Conservation (phyloP, 2,113 vertebrate genomes). For the Neogobius melanostomus region DNA sequence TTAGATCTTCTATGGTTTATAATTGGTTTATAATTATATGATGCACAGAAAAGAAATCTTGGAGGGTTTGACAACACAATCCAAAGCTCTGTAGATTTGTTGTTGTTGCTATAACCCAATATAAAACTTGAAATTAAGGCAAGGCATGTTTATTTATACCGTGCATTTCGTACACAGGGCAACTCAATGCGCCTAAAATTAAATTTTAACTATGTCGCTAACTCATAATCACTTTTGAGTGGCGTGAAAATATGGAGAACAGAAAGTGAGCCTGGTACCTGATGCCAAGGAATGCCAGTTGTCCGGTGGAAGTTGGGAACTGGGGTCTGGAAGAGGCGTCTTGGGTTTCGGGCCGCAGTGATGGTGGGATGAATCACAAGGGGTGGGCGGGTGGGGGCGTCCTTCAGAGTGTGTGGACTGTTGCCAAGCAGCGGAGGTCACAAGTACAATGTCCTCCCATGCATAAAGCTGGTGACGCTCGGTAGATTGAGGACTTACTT, state of each 20-base stretch:
- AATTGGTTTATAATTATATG: too few relatives aligned
- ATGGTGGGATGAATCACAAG: constrained; percentile 36
- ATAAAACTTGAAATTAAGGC: too few relatives aligned
- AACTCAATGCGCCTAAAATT: too few relatives aligned
- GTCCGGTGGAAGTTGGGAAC: constrained; percentile 12
- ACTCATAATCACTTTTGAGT: neutral
- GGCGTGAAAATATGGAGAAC: constrained; percentile 10
- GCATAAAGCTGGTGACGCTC: constrained; percentile 10
- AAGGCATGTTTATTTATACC: too few relatives aligned
- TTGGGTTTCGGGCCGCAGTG: constrained; percentile 48
- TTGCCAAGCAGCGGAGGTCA: constrained; percentile 15
- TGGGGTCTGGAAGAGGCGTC: constrained; percentile 16
- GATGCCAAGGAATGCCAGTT: constrained; percentile 26
- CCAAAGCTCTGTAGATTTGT: too few relatives aligned
- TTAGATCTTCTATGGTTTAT: too few relatives aligned
- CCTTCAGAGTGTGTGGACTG: constrained; percentile 1
- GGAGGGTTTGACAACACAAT: too few relatives aligned
- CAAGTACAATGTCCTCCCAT: constrained; percentile 4
- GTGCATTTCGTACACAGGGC: too few relatives aligned
- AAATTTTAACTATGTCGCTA: neutral
- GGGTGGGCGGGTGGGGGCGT: neutral
- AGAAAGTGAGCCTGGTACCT: constrained; percentile 14
- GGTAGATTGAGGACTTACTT: constrained; percentile 9
- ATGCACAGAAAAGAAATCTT: too few relatives aligned
- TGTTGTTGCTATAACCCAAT: too few relatives aligned